A percentile compares a stretch with the other conserved stretches of the same genome.
phyloP scores from a whole-genome alignment of 2,888 invertebrate species.

The Halictus quadricinctus region DNA sequence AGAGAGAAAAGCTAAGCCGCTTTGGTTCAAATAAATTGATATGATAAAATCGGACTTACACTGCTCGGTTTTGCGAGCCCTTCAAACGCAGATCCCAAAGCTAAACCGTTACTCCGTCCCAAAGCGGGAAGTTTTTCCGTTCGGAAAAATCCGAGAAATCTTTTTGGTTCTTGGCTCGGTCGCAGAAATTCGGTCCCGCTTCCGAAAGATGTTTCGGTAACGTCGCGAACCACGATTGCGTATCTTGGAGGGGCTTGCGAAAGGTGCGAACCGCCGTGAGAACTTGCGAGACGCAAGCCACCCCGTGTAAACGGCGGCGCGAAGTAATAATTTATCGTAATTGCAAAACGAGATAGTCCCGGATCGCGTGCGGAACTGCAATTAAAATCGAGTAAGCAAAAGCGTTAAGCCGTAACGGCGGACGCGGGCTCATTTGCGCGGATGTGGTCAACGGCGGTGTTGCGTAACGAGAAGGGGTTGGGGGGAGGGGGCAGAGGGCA shows the following conservation, averaged over 20 bases:
- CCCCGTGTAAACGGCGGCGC: background rate
- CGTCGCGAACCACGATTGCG: background rate
- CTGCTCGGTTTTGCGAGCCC: too few species aligned
- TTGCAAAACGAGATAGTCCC: constrained; percentile 8
- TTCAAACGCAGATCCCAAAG: too few species aligned
- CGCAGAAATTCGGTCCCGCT: background rate
- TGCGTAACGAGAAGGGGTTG: background rate
- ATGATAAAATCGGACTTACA: too few species aligned
- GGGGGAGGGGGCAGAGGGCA: background rate
- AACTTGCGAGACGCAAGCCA: background rate
- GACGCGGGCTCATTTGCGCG: background rate
- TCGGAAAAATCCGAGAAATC: background rate
- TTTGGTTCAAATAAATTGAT: too few species aligned
- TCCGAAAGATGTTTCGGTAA: background rate
- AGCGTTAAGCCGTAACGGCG: background rate
- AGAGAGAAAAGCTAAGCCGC: too few species aligned
- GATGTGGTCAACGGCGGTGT: constrained; percentile 8
- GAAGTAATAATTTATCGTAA: background rate
- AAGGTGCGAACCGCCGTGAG: background rate
- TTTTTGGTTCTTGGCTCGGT: background rate
- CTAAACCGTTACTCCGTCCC: too few species aligned
- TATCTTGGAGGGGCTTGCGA: background rate
- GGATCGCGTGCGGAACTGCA: background rate
- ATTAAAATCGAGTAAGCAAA: constrained; percentile 32
- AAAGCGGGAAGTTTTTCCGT: too few species aligned